Evolutionary conservation across 2,797 vertebrate genomes (phyloP), one percentile per base, ranked within the genome.

Genomic region (Manis crassicaudata): DNA sequence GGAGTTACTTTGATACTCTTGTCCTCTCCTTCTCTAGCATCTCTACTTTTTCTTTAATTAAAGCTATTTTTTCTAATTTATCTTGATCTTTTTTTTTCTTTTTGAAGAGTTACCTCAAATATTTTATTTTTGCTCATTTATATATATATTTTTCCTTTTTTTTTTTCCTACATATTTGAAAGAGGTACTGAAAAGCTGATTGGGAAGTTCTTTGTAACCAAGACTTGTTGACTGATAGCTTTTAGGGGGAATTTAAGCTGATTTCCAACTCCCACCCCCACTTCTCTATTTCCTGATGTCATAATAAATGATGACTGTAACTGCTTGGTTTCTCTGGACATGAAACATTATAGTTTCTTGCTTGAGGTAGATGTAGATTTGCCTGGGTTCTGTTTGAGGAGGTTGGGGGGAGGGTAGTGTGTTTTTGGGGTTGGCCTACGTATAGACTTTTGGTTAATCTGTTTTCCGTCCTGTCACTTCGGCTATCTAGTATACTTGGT

Each of bases 31-130:
- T 73, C 83, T 23, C 37, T 63, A 37, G 11, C 46, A 29, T 65
- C 67, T 90, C 35, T 56, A 3, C 68, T 76, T 82, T 87, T 4
- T 77, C 37, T 75, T 80, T 60, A 68, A 20, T 46, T 79, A 84
- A 50, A 5, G 43, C 72, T 60, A 8, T 75, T 43, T 54, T 27
- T 75, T 16, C n/a, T 75, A 75, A 62, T 70, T 79, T 80, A 23
- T 63, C 13, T 76, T 85, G n/a, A n/a, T 70, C 65, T 80, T 58
- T 20, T 81, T 35, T 79, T 75, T 95, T 81, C 18, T 93, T 92
- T 85, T 63, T 89, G 32, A 80, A 95, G 32, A 18, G 3, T 83
- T 72, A 88, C 21, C 63, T 94, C 21, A 92, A 62, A 16, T 92
- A 73, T 10, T 5, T 54, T 89, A 18, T 87, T 23, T 80, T 50